phyloP scores from a whole-genome alignment of 2,888 invertebrate genomes.

The Lagria hirta region DNA sequence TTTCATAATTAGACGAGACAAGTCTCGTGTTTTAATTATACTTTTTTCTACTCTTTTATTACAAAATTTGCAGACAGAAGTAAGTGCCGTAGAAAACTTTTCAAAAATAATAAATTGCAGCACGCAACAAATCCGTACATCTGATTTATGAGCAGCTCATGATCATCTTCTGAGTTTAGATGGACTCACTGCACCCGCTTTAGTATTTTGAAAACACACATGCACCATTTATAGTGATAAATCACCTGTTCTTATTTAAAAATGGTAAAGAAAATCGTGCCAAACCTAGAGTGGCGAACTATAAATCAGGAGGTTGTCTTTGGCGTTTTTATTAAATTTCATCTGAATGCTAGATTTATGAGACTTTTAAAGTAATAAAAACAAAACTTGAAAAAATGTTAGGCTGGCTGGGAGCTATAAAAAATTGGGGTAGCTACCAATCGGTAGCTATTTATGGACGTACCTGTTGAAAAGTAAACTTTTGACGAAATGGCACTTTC shows the following conservation, averaged over 20 bases:
- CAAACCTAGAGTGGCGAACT: slow-evolving; percentile 41
- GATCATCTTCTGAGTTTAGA: slow-evolving; percentile 36
- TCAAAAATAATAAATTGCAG: slow-evolving; percentile 35
- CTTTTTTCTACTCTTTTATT: too few relatives aligned
- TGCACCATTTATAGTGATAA: slow-evolving; percentile 11
- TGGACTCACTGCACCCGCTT: slow-evolving; percentile 23
- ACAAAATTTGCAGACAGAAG: too few relatives aligned
- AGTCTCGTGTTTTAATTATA: too few relatives aligned
- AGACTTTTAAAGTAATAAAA: slow-evolving; percentile 29
- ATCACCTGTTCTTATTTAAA: slow-evolving; percentile 23
- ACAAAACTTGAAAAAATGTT: slow-evolving; percentile 21
- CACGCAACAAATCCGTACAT: slow-evolving; percentile 35
- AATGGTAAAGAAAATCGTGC: slow-evolving; percentile 17
- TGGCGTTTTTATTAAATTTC: slow-evolving; percentile 32
- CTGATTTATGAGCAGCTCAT: slow-evolving; percentile 36
- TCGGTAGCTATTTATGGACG: slow-evolving; percentile 23
- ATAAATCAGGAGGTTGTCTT: slow-evolving; percentile 29
- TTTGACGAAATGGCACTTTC: slow-evolving; percentile 28
- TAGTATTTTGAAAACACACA: slow-evolving; percentile 24
- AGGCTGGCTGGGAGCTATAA: slow-evolving; percentile 15
- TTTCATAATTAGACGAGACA: too few relatives aligned
- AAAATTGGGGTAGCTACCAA: slow-evolving; percentile 12
- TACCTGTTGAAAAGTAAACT: slow-evolving; percentile 22
- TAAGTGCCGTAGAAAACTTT: too few relatives aligned
- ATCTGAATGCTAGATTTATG: slow-evolving; percentile 25